A percentile compares a stretch with the other conserved stretches of the same genome.
Evolutionary conservation across 1,140 invertebrate genomes (phyloP).

Genomic region (Drosophila eugracilis): DNA sequence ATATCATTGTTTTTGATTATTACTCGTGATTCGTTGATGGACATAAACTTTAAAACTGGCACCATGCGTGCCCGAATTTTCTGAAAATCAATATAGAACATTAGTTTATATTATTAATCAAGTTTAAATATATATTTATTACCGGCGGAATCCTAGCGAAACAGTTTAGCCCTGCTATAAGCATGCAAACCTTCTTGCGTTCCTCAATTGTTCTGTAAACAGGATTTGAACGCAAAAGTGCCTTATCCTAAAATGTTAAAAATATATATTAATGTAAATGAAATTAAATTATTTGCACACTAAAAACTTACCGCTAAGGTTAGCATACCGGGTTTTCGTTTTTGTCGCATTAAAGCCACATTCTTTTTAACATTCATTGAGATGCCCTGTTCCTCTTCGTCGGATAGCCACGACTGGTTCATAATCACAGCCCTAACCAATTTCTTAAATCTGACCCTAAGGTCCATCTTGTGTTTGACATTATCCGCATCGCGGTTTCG

Average conservation of each 20-base stretch:
- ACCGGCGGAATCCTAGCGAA: constrained; percentile 70
- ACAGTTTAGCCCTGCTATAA: constrained; percentile 58
- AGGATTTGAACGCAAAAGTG: constrained; percentile 45
- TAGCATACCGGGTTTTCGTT: constrained; percentile 68
- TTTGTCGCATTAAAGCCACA: constrained; percentile 65
- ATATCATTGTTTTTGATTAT: constrained; percentile 63
- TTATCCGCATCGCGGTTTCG: constrained; percentile 13
- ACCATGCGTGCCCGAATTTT: constrained; percentile 71
- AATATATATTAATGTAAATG: neutral
- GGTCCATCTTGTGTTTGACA: constrained; percentile 5
- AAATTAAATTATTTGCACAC: neutral
- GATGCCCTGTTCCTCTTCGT: constrained; percentile 55
- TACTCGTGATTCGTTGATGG: constrained; percentile 39
- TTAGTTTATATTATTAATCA: too few relatives aligned
- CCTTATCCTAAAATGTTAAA: constrained; percentile 54
- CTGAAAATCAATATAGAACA: constrained; percentile 25
- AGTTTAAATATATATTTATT: neutral
- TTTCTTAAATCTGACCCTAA: constrained; percentile 49
- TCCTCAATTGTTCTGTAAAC: constrained; percentile 50
- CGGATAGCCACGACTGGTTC: constrained; percentile 62
- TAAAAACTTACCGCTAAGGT: constrained; percentile 69
- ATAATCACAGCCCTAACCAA: constrained; percentile 49
- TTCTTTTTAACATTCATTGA: constrained; percentile 76
- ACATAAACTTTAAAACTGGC: constrained; percentile 51
- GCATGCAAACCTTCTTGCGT: constrained; percentile 55